Conservation (phyloP, 1,140 invertebrate species). For the Bombus confusus region DNA sequence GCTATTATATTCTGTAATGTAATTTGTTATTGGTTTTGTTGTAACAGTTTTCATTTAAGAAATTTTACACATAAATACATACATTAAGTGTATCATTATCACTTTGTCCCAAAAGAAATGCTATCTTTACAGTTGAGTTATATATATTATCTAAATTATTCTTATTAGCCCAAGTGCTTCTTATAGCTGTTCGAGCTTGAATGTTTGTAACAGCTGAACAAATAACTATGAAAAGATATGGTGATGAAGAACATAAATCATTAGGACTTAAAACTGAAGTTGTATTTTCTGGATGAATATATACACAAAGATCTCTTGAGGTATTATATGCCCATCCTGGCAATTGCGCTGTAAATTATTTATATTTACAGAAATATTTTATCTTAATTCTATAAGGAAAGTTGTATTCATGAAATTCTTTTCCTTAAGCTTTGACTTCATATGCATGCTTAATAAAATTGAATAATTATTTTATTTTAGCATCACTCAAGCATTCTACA, state of each 20-base stretch:
- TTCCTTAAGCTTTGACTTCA: not conserved
- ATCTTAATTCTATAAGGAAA: not conserved
- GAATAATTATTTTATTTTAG: slow-evolving; percentile 22
- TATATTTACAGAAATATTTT: slow-evolving; percentile 29
- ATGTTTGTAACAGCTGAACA: slow-evolving; percentile 88
- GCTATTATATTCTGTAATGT: slow-evolving; percentile 75
- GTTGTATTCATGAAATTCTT: not conserved
- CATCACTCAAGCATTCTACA: slow-evolving; percentile 27
- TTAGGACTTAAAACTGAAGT: slow-evolving; percentile 86
- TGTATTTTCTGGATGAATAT: slow-evolving; percentile 87
- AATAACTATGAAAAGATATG: slow-evolving; percentile 88
- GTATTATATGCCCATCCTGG: slow-evolving; percentile 89
- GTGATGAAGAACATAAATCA: slow-evolving; percentile 83
- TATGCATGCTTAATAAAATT: slow-evolving; percentile 24
- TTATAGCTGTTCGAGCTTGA: slow-evolving; percentile 86
- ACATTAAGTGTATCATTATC: slow-evolving; percentile 84
- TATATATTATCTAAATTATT: slow-evolving; percentile 82
- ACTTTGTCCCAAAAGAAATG: slow-evolving; percentile 84
- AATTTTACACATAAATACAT: slow-evolving; percentile 55
- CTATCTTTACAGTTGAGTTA: slow-evolving; percentile 79
- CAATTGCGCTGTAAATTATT: slow-evolving; percentile 83
- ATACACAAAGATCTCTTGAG: slow-evolving; percentile 87
- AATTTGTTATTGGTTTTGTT: slow-evolving; percentile 9
- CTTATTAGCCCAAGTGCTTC: slow-evolving; percentile 91
- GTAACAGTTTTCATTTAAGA: not conserved